phyloP scores from a whole-genome alignment of 2,888 invertebrate genomes.

The Ormyrus labotus region DNA sequence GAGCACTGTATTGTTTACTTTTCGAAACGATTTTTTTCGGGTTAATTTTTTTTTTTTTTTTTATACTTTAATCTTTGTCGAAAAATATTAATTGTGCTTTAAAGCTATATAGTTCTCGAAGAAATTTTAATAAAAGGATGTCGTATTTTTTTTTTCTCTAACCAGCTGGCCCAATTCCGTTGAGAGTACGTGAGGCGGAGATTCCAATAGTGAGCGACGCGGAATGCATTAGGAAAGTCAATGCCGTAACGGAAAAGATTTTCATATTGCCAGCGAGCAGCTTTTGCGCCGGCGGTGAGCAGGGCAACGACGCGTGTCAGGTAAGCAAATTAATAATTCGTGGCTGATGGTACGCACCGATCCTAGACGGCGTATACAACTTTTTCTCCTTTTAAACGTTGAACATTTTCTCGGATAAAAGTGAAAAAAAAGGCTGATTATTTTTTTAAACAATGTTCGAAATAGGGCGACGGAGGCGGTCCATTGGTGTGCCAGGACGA shows the following conservation, averaged over 20 bases:
- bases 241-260: constrained; percentile 95
- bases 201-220: constrained; percentile 95
- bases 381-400: no score
- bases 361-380: no score
- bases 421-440: background rate
- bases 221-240: constrained; percentile 94
- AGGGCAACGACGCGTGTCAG: constrained; percentile 95
- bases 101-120: background rate
- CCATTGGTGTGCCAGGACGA: constrained; percentile 95
- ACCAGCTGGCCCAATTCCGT: constrained; percentile 91
- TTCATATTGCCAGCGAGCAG: constrained; percentile 95
- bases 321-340: constrained; percentile 74
- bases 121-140: constrained; percentile 38
- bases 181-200: constrained; percentile 92
- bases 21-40: background rate
- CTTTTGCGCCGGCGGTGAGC: constrained; percentile 95
- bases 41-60: background rate
- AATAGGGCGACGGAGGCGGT: constrained; percentile 94
- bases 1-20: background rate
- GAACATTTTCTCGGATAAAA: no score
- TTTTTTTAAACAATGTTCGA: background rate
- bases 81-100: background rate
- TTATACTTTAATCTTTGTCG: constrained; percentile 6
- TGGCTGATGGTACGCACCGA: background rate
- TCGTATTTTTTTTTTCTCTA: constrained; percentile 27